Conservation (phyloP, 2,797 vertebrate genomes). For the Arnoldichthys spilopterus region DNA sequence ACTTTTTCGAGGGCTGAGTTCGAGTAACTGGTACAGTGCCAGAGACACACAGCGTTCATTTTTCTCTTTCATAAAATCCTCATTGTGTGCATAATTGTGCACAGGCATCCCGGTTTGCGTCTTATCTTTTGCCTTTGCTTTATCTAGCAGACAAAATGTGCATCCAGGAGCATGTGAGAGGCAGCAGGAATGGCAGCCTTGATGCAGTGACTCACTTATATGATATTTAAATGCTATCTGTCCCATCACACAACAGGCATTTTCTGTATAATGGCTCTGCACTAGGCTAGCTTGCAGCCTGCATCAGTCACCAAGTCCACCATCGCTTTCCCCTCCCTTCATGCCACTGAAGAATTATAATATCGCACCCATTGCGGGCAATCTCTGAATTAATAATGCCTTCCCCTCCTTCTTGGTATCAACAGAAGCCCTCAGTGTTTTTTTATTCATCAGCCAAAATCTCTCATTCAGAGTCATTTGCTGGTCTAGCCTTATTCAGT, state of each 20-base stretch:
- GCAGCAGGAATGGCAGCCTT: constrained; percentile 18
- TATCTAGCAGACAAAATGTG: constrained; percentile 10
- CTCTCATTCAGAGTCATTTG: constrained; percentile 20
- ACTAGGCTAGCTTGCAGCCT: constrained; percentile 41
- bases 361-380: constrained; percentile 15
- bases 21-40: constrained; percentile 4
- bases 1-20: constrained; percentile 21
- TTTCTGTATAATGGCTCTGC: constrained; percentile 44
- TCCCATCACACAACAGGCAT: constrained; percentile 27
- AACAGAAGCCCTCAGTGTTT: constrained; percentile 19
- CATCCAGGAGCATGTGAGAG: constrained; percentile 7
- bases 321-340: constrained; percentile 23
- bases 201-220: constrained; percentile 43
- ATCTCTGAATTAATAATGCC: constrained; percentile 42
- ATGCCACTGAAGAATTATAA: constrained; percentile 38
- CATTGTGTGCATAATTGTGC: not conserved
- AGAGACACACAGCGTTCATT: not conserved
- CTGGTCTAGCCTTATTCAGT: not conserved
- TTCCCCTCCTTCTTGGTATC: constrained; percentile 16
- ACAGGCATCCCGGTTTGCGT: not conserved
- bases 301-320: constrained; percentile 40
- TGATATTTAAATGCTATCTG: constrained; percentile 52
- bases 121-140: constrained; percentile 2
- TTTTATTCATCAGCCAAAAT: constrained; percentile 29
- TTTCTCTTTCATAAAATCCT: not conserved